Percentiles rank a stretch among this genome's conserved stretches.
phyloP scores from a whole-genome alignment of 2,797 vertebrate genomes.

The Tinamus major region DNA sequence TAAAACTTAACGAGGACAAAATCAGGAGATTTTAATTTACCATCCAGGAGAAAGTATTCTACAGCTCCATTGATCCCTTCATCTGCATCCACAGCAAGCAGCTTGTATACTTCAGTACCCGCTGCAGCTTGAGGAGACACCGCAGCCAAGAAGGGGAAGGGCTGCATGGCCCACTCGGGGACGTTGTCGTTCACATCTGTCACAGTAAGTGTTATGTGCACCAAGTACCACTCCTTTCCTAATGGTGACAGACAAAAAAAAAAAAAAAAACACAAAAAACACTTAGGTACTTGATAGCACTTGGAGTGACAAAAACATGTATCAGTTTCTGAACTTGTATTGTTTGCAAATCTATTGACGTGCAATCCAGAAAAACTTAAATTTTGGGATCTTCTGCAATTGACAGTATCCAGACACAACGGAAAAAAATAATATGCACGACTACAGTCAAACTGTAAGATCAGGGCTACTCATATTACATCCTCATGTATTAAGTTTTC shows the following conservation, averaged over 20 bases:
- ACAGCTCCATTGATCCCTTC: conserved; percentile 87
- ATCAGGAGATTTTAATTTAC: conserved; percentile 68
- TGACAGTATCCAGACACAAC: background rate
- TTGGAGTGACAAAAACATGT: background rate
- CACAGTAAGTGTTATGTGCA: conserved; percentile 84
- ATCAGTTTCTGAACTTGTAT: background rate
- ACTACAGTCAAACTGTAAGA: background rate
- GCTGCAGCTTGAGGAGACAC: conserved; percentile 79
- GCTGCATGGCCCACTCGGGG: conserved; percentile 89
- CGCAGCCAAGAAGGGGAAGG: conserved; percentile 84
- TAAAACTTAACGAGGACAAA: background rate
- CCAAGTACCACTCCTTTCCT: conserved; percentile 88
- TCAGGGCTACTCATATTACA: rapidly evolving
- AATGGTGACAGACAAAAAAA: background rate
- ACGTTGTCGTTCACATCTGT: conserved; percentile 88
- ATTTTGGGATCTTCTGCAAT: background rate
- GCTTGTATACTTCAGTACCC: conserved; percentile 86
- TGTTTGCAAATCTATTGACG: background rate
- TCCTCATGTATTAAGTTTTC: background rate
- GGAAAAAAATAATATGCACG: background rate
- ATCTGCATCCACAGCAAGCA: conserved; percentile 86
- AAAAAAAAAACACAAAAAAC: background rate
- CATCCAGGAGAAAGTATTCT: conserved; percentile 90
- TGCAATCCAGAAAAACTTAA: background rate
- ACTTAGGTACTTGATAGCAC: background rate